These are phyloP conservation scores for Aspiorhynchus laticeps DNA, from an alignment of 2,113 vertebrate species.

Conservation along the genomic window DNA sequence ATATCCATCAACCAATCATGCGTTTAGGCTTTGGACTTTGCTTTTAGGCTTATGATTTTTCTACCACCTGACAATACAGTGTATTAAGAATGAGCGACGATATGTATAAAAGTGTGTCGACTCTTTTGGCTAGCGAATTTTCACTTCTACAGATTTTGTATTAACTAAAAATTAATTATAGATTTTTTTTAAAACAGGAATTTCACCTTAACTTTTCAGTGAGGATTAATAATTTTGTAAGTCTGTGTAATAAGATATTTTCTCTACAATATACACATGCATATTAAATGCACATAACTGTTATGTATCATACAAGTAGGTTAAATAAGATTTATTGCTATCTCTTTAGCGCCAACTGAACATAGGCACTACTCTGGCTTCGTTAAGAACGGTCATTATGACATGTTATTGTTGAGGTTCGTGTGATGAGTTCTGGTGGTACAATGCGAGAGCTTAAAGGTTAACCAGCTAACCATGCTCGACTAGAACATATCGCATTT, in stretches of 20 bases:
- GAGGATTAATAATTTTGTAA: too few species aligned
- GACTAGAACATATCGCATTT: background rate
- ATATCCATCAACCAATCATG: background rate
- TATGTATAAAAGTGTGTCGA: too few species aligned
- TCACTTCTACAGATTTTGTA: too few species aligned
- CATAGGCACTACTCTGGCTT: too few species aligned
- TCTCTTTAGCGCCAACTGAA: background rate
- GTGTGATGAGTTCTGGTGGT: background rate
- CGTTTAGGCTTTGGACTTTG: background rate
- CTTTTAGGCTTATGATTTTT: background rate
- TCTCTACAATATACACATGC: background rate
- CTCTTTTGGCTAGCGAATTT: too few species aligned
- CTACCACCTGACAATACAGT: background rate
- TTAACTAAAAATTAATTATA: too few species aligned
- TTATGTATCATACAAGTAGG: background rate
- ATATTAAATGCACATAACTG: background rate
- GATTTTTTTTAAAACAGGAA: too few species aligned
- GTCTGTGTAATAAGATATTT: background rate
- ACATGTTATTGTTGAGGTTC: background rate
- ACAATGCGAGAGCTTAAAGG: background rate
- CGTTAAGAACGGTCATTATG: background rate
- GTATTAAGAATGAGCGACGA: too few species aligned
- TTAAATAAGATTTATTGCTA: background rate
- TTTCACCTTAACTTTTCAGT: too few species aligned
- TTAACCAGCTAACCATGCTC: background rate